Evolutionary conservation across 2,888 invertebrate genomes (phyloP).

Genomic region (Lottia gigantea): DNA sequence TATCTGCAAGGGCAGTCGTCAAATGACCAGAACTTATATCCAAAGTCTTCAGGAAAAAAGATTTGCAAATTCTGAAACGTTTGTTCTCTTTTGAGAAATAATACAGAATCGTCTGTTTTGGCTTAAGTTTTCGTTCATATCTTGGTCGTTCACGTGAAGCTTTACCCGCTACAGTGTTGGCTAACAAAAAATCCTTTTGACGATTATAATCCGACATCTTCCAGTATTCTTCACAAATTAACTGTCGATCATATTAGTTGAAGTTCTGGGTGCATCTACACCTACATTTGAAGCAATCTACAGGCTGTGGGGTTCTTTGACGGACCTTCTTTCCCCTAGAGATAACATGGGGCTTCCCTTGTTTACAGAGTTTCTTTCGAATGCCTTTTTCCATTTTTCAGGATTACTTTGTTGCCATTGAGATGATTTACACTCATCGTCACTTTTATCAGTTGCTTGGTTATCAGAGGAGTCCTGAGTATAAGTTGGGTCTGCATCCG

Average conservation of each 20-base stretch:
- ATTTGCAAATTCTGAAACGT: not conserved
- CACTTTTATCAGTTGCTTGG: no score
- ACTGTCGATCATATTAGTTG: not conserved
- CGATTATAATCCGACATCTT: not conserved
- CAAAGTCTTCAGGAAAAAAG: not conserved
- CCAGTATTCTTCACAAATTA: not conserved
- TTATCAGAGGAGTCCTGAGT: no score
- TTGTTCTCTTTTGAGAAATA: not conserved
- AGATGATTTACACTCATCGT: no score
- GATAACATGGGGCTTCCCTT: not conserved
- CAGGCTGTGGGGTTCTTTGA: not conserved
- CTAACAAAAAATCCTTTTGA: not conserved
- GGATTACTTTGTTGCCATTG: no score
- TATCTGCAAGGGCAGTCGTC: not conserved
- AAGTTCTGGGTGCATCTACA: not conserved
- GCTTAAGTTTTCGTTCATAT: not conserved
- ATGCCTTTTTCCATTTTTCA: no score
- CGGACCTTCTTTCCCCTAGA: not conserved
- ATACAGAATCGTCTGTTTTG: not conserved
- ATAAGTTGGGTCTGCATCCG: no score
- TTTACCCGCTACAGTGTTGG: not conserved
- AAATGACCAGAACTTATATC: not conserved
- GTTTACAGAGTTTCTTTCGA: not conserved
- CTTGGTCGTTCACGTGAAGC: not conserved
- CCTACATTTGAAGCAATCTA: not conserved